Base-by-base conservation (phyloP, 2,888 invertebrate species). In the Platerodrilus igneus region DNA sequence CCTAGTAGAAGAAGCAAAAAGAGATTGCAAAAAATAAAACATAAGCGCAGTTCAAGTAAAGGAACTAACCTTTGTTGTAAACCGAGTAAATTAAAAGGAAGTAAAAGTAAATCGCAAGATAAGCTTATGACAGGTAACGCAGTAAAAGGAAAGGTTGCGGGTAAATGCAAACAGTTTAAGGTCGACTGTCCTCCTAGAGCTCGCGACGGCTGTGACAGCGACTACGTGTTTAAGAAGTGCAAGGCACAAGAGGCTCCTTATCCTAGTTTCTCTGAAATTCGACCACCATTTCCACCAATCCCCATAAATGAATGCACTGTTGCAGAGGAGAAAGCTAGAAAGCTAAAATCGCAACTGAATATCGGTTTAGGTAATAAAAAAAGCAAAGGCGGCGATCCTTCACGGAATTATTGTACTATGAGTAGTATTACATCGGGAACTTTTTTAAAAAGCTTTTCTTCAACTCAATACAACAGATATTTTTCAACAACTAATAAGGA, bases 181-280 rank as follows among this genome's bases (percentile, higher is more conserved):
- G 13, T 10, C 3, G 27, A 34, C 7, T 49, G 51, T 20, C 34
- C 40, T 10, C 42, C 45, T 7, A 37, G 35, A 8, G 39, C 29
- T 2, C 26, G 48, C 21, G 11, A 15, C 3, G 3, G 10, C 7
- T 51, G 51, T 15, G 18, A 32, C 29, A 11, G 14, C 1, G 3
- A 21, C 3, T 19, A 22, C 8, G 15, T 26, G 7, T 14, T 19
- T 14, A 26, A 28, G 34, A 20, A 34, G 2, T 51, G 50, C 22
- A 45, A 39, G 13, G 21, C 47, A 4, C 16, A 35, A 17, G 28
- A 34, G 10, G 21, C 53, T 1, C 53, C 53, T 2, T 53, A 47
- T 23, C 31, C 43, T 7, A 40, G 50, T 18, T 53, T 49, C 32
- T 43, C 49, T 1, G 50, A 53, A 13, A 39, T 38, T 17, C 42